Conservation (phyloP, 2,113 vertebrate species). For the Ondatra zibethicus region DNA sequence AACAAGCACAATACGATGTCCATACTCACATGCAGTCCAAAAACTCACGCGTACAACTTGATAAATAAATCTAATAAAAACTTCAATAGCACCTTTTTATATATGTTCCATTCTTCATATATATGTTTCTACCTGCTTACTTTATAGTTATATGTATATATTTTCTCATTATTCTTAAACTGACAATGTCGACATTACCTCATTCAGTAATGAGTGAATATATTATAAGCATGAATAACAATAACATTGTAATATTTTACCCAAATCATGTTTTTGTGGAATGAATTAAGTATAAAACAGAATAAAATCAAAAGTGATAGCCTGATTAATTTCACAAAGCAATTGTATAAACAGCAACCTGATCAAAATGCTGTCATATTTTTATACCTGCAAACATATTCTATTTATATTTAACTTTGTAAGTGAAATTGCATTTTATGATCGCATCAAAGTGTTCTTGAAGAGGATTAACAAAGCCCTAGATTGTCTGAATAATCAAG, state of each 20-base stretch:
- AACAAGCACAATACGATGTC: background rate
- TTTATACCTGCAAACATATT: conserved; percentile 59
- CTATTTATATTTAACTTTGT: conserved; percentile 69
- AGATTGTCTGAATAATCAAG: conserved; percentile 67
- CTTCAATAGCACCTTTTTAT: background rate
- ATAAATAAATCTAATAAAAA: background rate
- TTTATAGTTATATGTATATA: background rate
- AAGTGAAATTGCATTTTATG: conserved; percentile 68
- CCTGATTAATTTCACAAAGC: conserved; percentile 48
- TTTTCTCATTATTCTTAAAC: background rate
- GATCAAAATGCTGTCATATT: conserved; percentile 8
- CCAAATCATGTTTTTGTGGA: background rate
- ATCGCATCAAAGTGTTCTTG: conserved; percentile 56
- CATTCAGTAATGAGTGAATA: background rate
- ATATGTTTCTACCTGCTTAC: background rate
- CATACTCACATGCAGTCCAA: no score
- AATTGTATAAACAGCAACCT: background rate
- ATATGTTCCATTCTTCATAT: background rate
- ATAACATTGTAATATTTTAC: background rate
- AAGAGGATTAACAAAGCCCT: conserved; percentile 58
- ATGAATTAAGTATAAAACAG: background rate
- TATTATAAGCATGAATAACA: conserved; percentile 23
- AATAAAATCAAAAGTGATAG: background rate
- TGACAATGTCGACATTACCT: background rate
- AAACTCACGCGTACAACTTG: background rate